These are phyloP conservation scores for Opisthocomus hoazin DNA, from an alignment of 2,113 vertebrate genomes.

Conservation along the genomic window DNA sequence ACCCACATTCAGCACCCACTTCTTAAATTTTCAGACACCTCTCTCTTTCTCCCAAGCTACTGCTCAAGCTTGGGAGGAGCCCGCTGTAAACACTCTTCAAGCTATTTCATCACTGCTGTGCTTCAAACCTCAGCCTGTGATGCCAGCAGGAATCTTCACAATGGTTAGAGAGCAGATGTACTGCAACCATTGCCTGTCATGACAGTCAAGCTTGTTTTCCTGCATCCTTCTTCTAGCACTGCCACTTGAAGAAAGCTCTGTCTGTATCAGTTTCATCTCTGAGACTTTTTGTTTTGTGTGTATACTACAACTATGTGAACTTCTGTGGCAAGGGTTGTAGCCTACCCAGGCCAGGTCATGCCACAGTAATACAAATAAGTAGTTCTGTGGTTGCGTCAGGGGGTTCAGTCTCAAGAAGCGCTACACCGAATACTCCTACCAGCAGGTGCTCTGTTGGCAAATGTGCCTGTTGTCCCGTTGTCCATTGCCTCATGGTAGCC, in stretches of 20 bases:
- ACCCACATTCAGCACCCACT: slow-evolving; percentile 13
- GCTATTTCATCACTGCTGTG: not conserved
- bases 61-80: not conserved
- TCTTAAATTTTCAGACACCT: not conserved
- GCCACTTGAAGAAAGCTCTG: not conserved
- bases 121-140: not conserved
- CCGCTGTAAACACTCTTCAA: not conserved
- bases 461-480: not conserved
- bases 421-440: not conserved
- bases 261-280: not conserved
- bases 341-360: not conserved
- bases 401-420: not conserved
- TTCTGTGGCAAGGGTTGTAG: not conserved
- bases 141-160: not conserved
- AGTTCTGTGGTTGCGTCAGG: not conserved
- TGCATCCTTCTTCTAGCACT: not conserved
- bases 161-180: not conserved
- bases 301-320: not conserved
- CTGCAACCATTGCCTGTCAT: not conserved
- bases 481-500: not conserved
- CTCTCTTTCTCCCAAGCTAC: not conserved
- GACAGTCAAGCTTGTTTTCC: not conserved
- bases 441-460: not conserved
- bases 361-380: not conserved
- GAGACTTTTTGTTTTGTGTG: not conserved